These are phyloP conservation scores for Habroteleia sp. DNA, from an alignment of 2,888 invertebrate species.

Conservation along the genomic window DNA sequence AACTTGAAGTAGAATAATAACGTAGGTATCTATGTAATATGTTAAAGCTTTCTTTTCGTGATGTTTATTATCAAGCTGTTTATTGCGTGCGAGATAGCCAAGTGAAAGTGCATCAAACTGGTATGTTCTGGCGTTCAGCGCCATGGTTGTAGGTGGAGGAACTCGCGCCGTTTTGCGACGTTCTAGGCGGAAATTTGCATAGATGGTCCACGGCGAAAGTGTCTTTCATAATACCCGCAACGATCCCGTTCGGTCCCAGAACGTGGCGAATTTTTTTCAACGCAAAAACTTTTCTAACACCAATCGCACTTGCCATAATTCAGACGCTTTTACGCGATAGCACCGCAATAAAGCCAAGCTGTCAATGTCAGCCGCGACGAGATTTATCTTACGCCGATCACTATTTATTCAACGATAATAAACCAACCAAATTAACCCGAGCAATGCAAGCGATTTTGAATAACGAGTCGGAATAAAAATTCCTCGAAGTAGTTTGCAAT, in stretches of 20 bases:
- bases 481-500: no score
- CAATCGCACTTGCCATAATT: constrained; percentile 38
- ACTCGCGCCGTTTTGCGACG: constrained; percentile 66
- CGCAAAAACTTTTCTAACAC: not conserved
- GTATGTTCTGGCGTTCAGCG: constrained; percentile 44
- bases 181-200: constrained; percentile 71
- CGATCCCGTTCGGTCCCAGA: constrained; percentile 41
- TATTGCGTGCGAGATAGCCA: constrained; percentile 63
- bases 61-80: constrained; percentile 66
- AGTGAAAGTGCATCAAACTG: constrained; percentile 70
- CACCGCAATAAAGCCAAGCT: constrained; percentile 18
- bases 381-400: constrained; percentile 22
- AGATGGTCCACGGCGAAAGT: constrained; percentile 69
- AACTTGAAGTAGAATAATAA: no score
- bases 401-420: constrained; percentile 35
- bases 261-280: constrained; percentile 3
- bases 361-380: constrained; percentile 17
- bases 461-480: not conserved
- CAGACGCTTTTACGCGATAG: constrained; percentile 47
- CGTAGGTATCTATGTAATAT: constrained; percentile 23
- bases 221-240: constrained; percentile 61
- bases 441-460: not conserved
- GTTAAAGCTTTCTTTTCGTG: constrained; percentile 57
- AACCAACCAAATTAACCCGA: constrained; percentile 16
- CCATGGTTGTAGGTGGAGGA: constrained; percentile 67